Evolutionary conservation across 1,140 invertebrate species (phyloP), one percentile per base, ranked within the genome.

Genomic region (Vollenhovia emeryi): DNA sequence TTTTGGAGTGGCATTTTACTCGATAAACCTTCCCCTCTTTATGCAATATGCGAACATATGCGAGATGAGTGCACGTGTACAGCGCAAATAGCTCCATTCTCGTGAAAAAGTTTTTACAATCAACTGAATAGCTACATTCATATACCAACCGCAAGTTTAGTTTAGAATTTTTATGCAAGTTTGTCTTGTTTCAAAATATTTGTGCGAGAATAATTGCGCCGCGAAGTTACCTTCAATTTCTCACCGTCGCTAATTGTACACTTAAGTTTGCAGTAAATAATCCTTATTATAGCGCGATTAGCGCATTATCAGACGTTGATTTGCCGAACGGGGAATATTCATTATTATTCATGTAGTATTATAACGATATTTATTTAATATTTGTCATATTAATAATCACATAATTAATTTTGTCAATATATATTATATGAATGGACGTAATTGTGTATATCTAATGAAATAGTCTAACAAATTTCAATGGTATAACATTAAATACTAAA

Each of bases 51-150:
- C 9, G 24, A 24, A 24, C 64, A 43, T 4, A 7, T 48, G 13
- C 7, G 48, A 18, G 76, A 68, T 27, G 43, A 52, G 21, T 69
- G 18, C 15, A 36, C 33, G 45, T 33, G 43, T 24, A 66, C 33
- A 52, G 9, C 21, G 9, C 24, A 45, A 55, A 71, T 80, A 57
- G 13, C 18, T 43, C 1, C 33, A 30, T 68, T 71, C 11, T 71
- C 24, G 40, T 7, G 18, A 69, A 79, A 79, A 71, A 71, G 33
- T 71, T 71, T 71, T 69, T 71, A 64, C 50, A 69, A 80, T 80
- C 18, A 36, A 40, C 24, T 80, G 78, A 80, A 80, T 80, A 80
- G 30, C 48, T 21, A 43, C 27, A 80, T 33, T 66, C 30, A 78
- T 78, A 52, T 50, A 78, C 43, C 18, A 33, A 33, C 43, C 21